Percentiles rank a stretch among this genome's conserved stretches.
phyloP scores from a whole-genome alignment of 2,888 invertebrate genomes.

The Drosophila aldrichi region DNA sequence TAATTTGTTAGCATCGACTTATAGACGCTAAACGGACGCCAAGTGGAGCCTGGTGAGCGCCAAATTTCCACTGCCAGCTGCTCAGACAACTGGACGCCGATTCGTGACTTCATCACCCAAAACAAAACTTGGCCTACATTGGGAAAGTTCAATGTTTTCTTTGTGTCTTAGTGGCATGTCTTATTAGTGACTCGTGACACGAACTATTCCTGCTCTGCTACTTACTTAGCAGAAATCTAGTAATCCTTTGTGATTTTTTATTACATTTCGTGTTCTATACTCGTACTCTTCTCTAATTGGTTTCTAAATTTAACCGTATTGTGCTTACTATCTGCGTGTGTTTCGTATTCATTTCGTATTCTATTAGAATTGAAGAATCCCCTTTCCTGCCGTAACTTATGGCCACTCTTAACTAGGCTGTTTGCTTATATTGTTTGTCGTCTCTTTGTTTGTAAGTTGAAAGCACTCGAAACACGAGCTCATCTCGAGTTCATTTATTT shows the following conservation, averaged over 20 bases:
- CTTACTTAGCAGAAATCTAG: background rate
- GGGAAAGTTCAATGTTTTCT: background rate
- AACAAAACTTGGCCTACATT: slow-evolving; percentile 18
- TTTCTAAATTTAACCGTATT: background rate
- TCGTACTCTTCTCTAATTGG: background rate
- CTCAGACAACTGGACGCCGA: slow-evolving; percentile 32
- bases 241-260: background rate
- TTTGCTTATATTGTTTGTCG: background rate
- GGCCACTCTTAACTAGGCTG: background rate
- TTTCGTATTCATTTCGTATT: background rate
- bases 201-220: background rate
- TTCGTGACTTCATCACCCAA: slow-evolving; percentile 61
- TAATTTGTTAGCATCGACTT: slow-evolving; percentile 17
- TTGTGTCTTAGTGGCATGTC: too few relatives aligned
- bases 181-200: too few relatives aligned
- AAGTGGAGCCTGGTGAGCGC: slow-evolving; percentile 65
- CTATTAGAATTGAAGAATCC: background rate
- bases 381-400: background rate
- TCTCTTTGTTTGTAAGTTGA: background rate
- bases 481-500: too few relatives aligned
- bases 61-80: slow-evolving; percentile 1
- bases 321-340: background rate
- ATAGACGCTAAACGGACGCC: slow-evolving; percentile 13
- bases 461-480: too few relatives aligned
- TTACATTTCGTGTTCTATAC: background rate